Percentiles rank a stretch among this genome's conserved stretches.
Conservation (phyloP, 2,888 invertebrate genomes). For the Odontothrips loti region DNA sequence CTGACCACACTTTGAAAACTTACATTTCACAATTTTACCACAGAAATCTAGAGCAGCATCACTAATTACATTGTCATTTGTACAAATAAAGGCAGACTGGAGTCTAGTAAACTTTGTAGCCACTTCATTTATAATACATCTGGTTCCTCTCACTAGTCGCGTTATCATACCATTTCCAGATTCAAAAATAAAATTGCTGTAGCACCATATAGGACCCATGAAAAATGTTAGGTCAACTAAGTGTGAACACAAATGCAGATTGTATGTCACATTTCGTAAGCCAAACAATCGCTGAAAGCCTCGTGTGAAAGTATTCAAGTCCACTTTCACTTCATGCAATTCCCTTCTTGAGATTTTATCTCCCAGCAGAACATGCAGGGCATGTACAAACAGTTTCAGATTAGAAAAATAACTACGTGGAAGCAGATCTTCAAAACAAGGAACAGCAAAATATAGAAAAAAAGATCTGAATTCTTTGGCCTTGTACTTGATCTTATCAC, state of each 20-base stretch:
- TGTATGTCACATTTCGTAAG: neutral
- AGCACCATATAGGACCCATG: neutral
- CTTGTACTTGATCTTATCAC: neutral
- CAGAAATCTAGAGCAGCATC: too few species aligned
- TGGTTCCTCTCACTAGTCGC: neutral
- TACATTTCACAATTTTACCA: too few species aligned
- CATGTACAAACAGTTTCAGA: neutral
- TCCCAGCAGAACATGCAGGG: neutral
- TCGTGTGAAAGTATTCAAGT: neutral
- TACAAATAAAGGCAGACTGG: neutral
- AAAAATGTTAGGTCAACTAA: neutral
- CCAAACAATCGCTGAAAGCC: neutral
- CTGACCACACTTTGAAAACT: too few species aligned
- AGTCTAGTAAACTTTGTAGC: neutral
- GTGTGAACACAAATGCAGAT: neutral
- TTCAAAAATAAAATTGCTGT: neutral
- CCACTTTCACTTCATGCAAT: neutral
- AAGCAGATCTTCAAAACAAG: too few species aligned
- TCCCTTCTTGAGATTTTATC: neutral
- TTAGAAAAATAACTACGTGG: too few species aligned
- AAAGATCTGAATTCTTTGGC: neutral
- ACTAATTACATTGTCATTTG: too few species aligned
- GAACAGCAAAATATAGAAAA: neutral
- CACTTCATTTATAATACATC: neutral
- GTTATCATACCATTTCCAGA: neutral